Base-by-base conservation (phyloP, 2,888 invertebrate genomes). In the Microchrysa polita region DNA sequence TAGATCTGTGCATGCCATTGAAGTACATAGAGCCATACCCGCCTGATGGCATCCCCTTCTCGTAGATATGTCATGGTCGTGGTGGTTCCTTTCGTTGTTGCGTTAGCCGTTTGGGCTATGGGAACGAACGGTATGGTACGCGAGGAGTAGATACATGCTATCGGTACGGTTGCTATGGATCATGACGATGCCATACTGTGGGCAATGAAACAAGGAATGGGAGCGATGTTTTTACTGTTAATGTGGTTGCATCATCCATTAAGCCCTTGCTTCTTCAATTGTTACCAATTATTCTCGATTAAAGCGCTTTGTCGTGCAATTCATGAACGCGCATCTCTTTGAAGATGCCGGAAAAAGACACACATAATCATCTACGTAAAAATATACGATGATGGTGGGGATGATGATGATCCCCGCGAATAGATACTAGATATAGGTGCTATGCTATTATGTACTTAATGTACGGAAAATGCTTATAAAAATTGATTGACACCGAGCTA, bases 211-310 rank as follows among this genome's bases (percentile, higher is more conserved):
- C 44, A 65, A 67, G 65, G 27, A 65, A 65, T 65, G 65, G 65
- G 69, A 55, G 69, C 69, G 34, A 34, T 69, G 69, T 69, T 69
- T 55, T 69, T 20, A 40, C 55, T 69, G 55, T 69, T 69, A 69
- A 69, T 69, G 57, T 55, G 69, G 69, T 69, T 69, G 55, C 69
- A 69, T 69, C 69, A 69, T 40, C 69, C 55, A 69, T 55, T 69
- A 69, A 55, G 55, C 69, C 69, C 69, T 69, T 69, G 69, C 57
- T 69, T 69, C 55, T 69, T 34, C 69, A 69, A 69, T 69, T 69
- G 69, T 18, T 69, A 16, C 34, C 69, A 69, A 69, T 69, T 69
- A 69, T 69, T 69, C 69, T 34, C 55, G 55, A 40, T 69, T 69
- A 69, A 53, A 69, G 55, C 34, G 57, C 69, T 69, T 55, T 69